Evolutionary conservation across 2,888 invertebrate genomes (phyloP), one percentile per base, ranked within the genome.

Genomic region (Morpho achilles): DNA sequence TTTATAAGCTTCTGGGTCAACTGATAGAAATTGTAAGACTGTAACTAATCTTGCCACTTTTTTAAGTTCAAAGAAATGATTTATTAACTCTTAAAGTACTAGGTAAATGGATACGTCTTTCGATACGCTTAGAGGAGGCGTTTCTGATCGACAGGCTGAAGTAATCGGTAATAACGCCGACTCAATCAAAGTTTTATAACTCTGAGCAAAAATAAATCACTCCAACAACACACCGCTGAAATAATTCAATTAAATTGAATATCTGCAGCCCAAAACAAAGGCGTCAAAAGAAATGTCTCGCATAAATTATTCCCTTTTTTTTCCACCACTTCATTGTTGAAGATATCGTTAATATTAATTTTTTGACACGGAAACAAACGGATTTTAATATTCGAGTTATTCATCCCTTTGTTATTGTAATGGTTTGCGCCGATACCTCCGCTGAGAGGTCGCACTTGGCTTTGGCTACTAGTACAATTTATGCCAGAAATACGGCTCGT

Each of bases 271-370:
- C 70, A 76, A 78, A 79, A 84, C 86, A 85, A 84, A 83, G 76
- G 84, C 86, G 82, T 82, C 84, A 87, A 84, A 82, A 84, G 84
- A 80, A 84, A 84, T 82, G 81, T 84, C 82, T 78, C 76, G 87
- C 79, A 89, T 90, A 87, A 89, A 89, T 89, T 87, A 87, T 82
- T 82, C 77, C 74, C 73, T 76, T 81, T 85, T 85, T 87, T 81
- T 78, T 69, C 63, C 65, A 63, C 76, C 84, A 85, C 86, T 84
- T 85, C 84, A 86, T 89, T 85, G 85, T 73, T 73, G 75, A 75
- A 83, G 87, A 84, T 87, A 89, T 88, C 89, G 89, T 90, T 90
- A 90, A 90, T 90, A 89, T 90, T 90, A 88, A 89, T 90, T 85
- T 90, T 87, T 86, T 82, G 84, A 84, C 87, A 82, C 87, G 81